These are phyloP conservation scores for Oenanthe oenanthe DNA, from an alignment of 2,113 vertebrate species.

Conservation along the genomic window DNA sequence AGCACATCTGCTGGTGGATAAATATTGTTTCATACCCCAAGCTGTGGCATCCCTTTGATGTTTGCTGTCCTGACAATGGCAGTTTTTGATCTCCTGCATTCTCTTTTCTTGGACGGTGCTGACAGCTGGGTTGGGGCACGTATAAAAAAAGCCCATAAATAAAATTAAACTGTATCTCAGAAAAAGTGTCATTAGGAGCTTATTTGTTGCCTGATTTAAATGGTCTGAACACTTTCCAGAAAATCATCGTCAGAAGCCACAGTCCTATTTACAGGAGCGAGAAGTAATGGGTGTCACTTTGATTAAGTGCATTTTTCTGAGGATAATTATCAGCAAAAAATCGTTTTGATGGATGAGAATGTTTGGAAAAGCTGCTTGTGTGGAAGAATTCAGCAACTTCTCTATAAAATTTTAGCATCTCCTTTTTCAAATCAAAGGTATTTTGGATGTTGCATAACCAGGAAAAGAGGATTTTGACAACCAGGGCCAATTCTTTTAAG, in stretches of 20 bases:
- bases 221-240: slow-evolving; percentile 52
- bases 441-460: slow-evolving; percentile 9
- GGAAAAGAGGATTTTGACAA: neutral
- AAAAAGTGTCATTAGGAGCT: slow-evolving; percentile 11
- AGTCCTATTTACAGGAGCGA: slow-evolving; percentile 23
- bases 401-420: neutral
- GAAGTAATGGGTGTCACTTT: slow-evolving; percentile 47
- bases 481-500: neutral
- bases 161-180: slow-evolving; percentile 36
- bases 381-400: neutral
- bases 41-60: slow-evolving; percentile 50
- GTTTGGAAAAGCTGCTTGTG: slow-evolving; percentile 6
- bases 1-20: slow-evolving; percentile 38
- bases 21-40: slow-evolving; percentile 41
- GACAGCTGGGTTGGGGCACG: slow-evolving; percentile 2
- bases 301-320: slow-evolving; percentile 53
- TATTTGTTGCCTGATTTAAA: slow-evolving; percentile 42
- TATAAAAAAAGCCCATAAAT: slow-evolving; percentile 6
- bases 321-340: slow-evolving; percentile 28
- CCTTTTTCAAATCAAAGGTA: neutral
- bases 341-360: slow-evolving; percentile 18
- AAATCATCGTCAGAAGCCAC: slow-evolving; percentile 19
- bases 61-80: neutral
- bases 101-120: slow-evolving; percentile 20
- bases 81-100: slow-evolving; percentile 24